phyloP scores from a whole-genome alignment of 2,113 vertebrate species.

The Prietella phreatophila region DNA sequence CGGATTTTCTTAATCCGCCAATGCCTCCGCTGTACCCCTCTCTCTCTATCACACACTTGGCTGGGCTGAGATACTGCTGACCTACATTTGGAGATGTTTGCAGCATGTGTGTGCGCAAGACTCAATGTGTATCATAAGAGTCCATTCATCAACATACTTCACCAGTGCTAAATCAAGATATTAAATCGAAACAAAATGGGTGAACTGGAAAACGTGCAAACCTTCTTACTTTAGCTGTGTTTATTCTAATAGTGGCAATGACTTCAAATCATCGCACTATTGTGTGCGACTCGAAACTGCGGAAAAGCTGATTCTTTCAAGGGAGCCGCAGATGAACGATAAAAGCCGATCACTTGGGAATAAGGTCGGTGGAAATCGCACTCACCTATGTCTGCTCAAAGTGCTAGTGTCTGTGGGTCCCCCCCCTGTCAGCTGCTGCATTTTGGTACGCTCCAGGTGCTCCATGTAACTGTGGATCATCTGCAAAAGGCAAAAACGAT shows the following conservation, averaged over 20 bases:
- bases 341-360: not conserved
- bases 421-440: conserved; percentile 79
- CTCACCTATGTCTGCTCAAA: conserved; percentile 84
- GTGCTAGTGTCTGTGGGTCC: conserved; percentile 80
- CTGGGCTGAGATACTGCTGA: conserved; percentile 5
- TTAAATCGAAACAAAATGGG: not conserved
- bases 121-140: not conserved
- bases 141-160: not conserved
- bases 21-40: not conserved
- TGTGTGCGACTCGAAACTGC: not conserved
- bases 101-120: not conserved
- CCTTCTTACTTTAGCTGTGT: not conserved
- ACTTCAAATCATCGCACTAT: not conserved
- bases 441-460: conserved; percentile 94
- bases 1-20: conserved; percentile 25
- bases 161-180: not conserved
- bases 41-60: not conserved
- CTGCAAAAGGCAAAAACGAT: conserved; percentile 64
- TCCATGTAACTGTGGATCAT: conserved; percentile 99
- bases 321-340: not conserved
- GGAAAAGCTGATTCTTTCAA: not conserved
- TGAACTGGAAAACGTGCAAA: not conserved
- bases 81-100: conserved; percentile 23
- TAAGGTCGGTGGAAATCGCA: not conserved
- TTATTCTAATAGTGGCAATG: not conserved